phyloP scores from a whole-genome alignment of 1,140 invertebrate genomes.

The Drosophila sulfurigaster region DNA sequence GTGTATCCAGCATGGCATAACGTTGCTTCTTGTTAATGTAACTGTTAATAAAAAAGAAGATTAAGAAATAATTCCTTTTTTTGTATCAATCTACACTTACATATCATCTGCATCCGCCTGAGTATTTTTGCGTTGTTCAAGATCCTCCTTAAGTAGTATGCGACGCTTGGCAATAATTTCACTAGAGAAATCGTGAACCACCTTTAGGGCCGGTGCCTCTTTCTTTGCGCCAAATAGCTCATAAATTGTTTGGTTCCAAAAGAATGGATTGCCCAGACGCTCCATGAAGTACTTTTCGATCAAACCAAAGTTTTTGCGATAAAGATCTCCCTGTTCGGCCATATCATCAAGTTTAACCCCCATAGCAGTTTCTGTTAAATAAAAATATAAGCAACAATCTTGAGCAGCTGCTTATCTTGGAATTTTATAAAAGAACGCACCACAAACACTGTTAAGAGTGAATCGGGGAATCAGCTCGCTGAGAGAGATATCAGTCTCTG shows the following conservation, averaged over 20 bases:
- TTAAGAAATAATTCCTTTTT: too few species aligned
- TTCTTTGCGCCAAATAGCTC: constrained; percentile 51
- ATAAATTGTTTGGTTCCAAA: constrained; percentile 59
- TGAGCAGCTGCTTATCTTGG: neutral
- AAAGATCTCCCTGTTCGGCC: constrained; percentile 68
- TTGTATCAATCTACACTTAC: constrained; percentile 16
- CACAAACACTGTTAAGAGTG: constrained; percentile 92
- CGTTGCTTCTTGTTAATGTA: constrained; percentile 86
- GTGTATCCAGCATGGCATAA: constrained; percentile 92
- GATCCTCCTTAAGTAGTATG: constrained; percentile 42
- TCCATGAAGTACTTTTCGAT: constrained; percentile 68
- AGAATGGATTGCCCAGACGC: constrained; percentile 64
- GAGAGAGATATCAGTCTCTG: constrained; percentile 40
- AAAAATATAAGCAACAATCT: neutral
- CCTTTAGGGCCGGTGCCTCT: constrained; percentile 50
- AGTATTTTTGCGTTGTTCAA: neutral
- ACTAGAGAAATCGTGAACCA: constrained; percentile 71
- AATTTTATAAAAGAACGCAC: constrained; percentile 77
- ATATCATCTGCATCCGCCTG: constrained; percentile 41
- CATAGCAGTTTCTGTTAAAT: constrained; percentile 91
- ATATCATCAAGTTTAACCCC: constrained; percentile 86
- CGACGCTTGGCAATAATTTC: constrained; percentile 75
- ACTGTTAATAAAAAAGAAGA: constrained; percentile 11
- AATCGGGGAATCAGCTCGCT: constrained; percentile 87
- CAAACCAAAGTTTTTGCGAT: constrained; percentile 68